Conservation (phyloP, 2,797 vertebrate genomes). For the Lophius americanus region DNA sequence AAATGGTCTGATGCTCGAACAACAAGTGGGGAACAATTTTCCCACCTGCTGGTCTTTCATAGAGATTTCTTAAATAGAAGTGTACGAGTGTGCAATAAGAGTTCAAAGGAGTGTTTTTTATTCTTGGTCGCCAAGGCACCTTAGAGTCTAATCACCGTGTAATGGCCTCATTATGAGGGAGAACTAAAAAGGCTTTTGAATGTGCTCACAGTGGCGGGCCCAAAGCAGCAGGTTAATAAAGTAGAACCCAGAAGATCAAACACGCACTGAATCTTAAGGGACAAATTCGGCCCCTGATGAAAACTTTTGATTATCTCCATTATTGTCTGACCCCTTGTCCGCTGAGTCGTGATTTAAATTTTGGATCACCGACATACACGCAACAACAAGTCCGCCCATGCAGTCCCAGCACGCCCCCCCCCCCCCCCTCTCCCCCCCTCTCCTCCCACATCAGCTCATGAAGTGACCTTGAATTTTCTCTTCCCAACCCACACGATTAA, state of each 20-base stretch:
- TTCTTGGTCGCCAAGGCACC: slow-evolving; percentile 4
- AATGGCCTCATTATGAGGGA: slow-evolving; percentile 26
- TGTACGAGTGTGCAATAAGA: not conserved
- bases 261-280: slow-evolving; percentile 47
- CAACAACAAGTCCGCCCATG: slow-evolving; percentile 34
- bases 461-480: slow-evolving; percentile 44
- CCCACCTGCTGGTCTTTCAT: not conserved
- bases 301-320: slow-evolving; percentile 64
- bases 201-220: slow-evolving; percentile 33
- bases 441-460: slow-evolving; percentile 33
- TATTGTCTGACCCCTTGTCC: slow-evolving; percentile 53
- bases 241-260: slow-evolving; percentile 44
- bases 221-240: slow-evolving; percentile 63
- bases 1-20: not conserved
- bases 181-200: slow-evolving; percentile 31
- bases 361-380: slow-evolving; percentile 27
- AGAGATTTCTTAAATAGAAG: not conserved
- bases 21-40: not conserved
- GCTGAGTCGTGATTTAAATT: slow-evolving; percentile 61
- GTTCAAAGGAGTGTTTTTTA: slow-evolving; percentile 14
- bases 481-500: slow-evolving; percentile 40
- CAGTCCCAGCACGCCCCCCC: slow-evolving; percentile 8
- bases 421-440: not conserved
- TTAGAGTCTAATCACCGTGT: slow-evolving; percentile 39
- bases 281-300: slow-evolving; percentile 48